Percentiles rank a stretch among this genome's conserved stretches.
phyloP scores from a whole-genome alignment of 2,113 vertebrate genomes.

The Lates calcarifer region DNA sequence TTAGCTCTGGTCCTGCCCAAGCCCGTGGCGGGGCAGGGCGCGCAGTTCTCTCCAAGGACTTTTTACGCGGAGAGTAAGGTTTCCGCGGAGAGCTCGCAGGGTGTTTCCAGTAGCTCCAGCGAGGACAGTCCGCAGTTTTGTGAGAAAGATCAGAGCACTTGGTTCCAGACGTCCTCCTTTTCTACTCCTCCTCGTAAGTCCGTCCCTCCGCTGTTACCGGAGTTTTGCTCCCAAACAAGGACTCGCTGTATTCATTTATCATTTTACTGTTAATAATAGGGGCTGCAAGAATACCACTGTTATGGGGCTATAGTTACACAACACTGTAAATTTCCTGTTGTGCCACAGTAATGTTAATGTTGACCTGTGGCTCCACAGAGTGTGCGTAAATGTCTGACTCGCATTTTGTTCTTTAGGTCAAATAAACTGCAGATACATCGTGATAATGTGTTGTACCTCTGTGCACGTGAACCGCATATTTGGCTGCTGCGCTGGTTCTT shows the following conservation, averaged over 20 bases:
- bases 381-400: not conserved
- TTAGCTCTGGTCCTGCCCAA: constrained; percentile 58
- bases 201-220: constrained; percentile 15
- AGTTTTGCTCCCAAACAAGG: not conserved
- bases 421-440: not conserved
- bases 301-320: not conserved
- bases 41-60: constrained; percentile 80
- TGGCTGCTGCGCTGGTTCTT: not conserved
- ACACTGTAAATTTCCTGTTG: not conserved
- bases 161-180: constrained; percentile 80
- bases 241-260: not conserved
- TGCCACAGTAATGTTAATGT: not conserved
- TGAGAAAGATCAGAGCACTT: constrained; percentile 84
- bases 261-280: not conserved
- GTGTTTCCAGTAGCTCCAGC: constrained; percentile 68
- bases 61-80: constrained; percentile 76
- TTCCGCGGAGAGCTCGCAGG: constrained; percentile 74
- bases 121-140: constrained; percentile 77
- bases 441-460: not conserved
- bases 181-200: constrained; percentile 84
- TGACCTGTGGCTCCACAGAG: not conserved
- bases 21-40: constrained; percentile 57
- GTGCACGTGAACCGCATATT: not conserved
- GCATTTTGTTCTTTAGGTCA: not conserved
- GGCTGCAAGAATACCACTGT: not conserved